Conservation (phyloP, 2,888 invertebrate genomes). For the Macaria liturata region DNA sequence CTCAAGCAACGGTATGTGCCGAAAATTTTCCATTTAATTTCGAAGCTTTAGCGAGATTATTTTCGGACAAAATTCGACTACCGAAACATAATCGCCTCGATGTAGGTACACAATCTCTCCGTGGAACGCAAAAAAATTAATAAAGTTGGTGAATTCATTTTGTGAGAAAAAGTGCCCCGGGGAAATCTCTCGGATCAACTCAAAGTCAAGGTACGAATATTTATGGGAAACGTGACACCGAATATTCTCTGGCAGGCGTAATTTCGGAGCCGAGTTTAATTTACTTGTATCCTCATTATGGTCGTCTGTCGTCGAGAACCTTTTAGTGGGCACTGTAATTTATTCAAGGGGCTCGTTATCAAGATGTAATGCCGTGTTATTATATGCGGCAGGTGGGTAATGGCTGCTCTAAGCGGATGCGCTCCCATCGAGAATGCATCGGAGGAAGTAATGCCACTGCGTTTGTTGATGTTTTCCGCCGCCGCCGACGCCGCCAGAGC, state of each 20-base stretch:
- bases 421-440: slow-evolving; percentile 37
- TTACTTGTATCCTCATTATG: slow-evolving; percentile 18
- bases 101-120: slow-evolving; percentile 19
- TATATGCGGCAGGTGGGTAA: slow-evolving; percentile 36
- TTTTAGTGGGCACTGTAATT: slow-evolving; percentile 15
- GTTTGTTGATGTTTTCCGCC: slow-evolving; percentile 57
- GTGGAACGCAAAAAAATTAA: slow-evolving; percentile 26
- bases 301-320: slow-evolving; percentile 10
- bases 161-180: slow-evolving; percentile 28
- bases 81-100: slow-evolving; percentile 21
- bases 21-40: slow-evolving; percentile 11
- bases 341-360: slow-evolving; percentile 29
- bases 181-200: slow-evolving; percentile 32
- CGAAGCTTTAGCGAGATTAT: slow-evolving; percentile 9
- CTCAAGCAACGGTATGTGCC: background rate
- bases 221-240: slow-evolving; percentile 25
- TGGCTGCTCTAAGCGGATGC: slow-evolving; percentile 40
- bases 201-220: slow-evolving; percentile 27
- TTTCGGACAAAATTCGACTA: slow-evolving; percentile 13
- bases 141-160: slow-evolving; percentile 31
- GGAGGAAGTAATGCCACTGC: slow-evolving; percentile 47
- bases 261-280: slow-evolving; percentile 18
- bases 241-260: slow-evolving; percentile 13
- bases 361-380: slow-evolving; percentile 30
- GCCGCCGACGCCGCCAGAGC: slow-evolving; percentile 34